These are phyloP conservation scores for Pantelozetes paolii DNA, from an alignment of 2,888 invertebrate species.

Conservation along the genomic window DNA sequence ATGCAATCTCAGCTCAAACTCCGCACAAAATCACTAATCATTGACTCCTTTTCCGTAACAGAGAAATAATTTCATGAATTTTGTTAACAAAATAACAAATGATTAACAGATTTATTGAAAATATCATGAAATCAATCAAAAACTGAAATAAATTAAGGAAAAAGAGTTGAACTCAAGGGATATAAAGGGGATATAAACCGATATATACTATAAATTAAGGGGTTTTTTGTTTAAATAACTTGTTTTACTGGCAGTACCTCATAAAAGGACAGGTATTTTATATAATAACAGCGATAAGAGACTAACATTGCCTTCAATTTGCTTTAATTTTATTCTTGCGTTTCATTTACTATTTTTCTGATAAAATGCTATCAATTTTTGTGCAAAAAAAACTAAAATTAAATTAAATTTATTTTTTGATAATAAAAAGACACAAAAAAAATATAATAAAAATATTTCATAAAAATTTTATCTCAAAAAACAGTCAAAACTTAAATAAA, in stretches of 20 bases:
- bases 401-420: neutral
- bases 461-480: neutral
- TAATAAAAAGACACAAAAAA: neutral
- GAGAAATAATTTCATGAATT: neutral
- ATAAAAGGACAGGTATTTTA: slow-evolving; percentile 26
- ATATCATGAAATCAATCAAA: neutral
- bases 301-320: slow-evolving; percentile 18
- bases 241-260: neutral
- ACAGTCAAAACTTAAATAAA: neutral
- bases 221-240: neutral
- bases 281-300: slow-evolving; percentile 7
- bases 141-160: neutral
- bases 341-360: slow-evolving; percentile 4
- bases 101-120: slow-evolving; percentile 1
- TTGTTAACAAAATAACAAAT: neutral
- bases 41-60: neutral
- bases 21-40: neutral
- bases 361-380: slow-evolving; percentile 18
- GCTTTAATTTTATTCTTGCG: neutral
- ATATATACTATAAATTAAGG: neutral
- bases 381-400: neutral
- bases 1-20: neutral
- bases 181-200: too few species aligned
- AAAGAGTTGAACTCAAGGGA: neutral
- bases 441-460: neutral